A percentile compares a stretch with the other conserved stretches of the same genome.
Conservation (phyloP, 23 tunicate species). For the Corella eumyota region DNA sequence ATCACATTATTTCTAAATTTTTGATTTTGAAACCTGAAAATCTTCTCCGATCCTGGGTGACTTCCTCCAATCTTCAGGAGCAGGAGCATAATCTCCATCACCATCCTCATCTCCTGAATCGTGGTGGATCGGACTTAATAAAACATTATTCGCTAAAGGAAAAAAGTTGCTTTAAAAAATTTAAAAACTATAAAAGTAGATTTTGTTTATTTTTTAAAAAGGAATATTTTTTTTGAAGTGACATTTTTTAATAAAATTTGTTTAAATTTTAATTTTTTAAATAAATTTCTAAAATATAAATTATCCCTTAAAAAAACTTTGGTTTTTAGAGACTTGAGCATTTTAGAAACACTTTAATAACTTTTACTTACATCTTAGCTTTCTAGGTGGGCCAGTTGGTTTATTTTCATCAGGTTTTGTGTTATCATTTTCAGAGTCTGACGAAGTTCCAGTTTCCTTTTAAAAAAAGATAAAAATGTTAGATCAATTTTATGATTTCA, state of each 20-base stretch:
- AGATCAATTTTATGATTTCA: too few species aligned
- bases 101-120: conserved; percentile 56
- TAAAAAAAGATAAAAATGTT: background rate
- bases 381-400: background rate
- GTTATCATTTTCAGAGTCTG: conserved; percentile 1
- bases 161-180: background rate
- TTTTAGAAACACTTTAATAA: too few species aligned
- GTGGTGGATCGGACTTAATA: conserved; percentile 35
- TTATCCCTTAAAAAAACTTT: too few species aligned
- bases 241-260: too few species aligned
- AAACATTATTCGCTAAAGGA: conserved; percentile 7
- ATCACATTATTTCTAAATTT: too few species aligned
- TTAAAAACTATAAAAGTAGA: background rate
- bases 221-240: background rate
- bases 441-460: conserved; percentile 7
- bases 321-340: too few species aligned
- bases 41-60: conserved; percentile 67
- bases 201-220: background rate
- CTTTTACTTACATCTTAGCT: background rate
- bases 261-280: background rate
- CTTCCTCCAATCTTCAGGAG: conserved; percentile 63
- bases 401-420: too few species aligned
- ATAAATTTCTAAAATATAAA: too few species aligned
- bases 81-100: conserved; percentile 43
- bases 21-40: conserved; percentile 36